Conservation (phyloP, 2,888 invertebrate genomes). For the Polyommatus icarus region DNA sequence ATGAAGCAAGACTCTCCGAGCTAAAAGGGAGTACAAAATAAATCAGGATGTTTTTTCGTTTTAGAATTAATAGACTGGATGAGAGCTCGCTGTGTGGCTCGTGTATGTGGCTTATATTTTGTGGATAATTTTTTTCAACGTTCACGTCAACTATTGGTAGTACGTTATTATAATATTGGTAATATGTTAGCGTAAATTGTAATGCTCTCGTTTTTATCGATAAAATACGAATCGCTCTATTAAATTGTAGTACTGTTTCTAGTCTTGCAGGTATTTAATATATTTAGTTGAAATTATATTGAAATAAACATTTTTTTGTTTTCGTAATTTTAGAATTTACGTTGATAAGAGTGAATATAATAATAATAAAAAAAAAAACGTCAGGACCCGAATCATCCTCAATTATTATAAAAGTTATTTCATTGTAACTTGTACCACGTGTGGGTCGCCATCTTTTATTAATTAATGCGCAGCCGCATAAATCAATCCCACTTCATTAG, state of each 20-base stretch:
- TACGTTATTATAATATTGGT: background rate
- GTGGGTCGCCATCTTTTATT: slow-evolving; percentile 63
- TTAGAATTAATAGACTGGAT: slow-evolving; percentile 66
- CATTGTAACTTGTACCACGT: slow-evolving; percentile 44
- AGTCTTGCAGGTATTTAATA: too few relatives aligned
- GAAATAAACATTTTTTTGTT: too few relatives aligned
- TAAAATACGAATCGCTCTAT: background rate
- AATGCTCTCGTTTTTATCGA: background rate
- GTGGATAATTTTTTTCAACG: background rate
- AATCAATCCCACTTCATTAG: slow-evolving; percentile 78
- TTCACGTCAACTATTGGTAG: background rate
- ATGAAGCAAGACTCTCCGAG: slow-evolving; percentile 61
- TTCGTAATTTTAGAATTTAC: background rate
- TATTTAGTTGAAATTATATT: background rate
- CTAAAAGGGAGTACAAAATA: slow-evolving; percentile 47
- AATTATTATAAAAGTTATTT: background rate
- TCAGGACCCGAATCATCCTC: background rate
- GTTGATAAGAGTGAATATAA: background rate
- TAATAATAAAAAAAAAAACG: background rate
- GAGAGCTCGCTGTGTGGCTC: slow-evolving; percentile 52
- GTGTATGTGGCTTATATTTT: slow-evolving; percentile 40
- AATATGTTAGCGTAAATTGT: background rate
- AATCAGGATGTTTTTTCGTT: slow-evolving; percentile 66
- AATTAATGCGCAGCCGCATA: slow-evolving; percentile 75
- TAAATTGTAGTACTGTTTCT: too few relatives aligned